Evolutionary conservation across 2,888 invertebrate genomes (phyloP).

Genomic region (Euzophera pinguis): DNA sequence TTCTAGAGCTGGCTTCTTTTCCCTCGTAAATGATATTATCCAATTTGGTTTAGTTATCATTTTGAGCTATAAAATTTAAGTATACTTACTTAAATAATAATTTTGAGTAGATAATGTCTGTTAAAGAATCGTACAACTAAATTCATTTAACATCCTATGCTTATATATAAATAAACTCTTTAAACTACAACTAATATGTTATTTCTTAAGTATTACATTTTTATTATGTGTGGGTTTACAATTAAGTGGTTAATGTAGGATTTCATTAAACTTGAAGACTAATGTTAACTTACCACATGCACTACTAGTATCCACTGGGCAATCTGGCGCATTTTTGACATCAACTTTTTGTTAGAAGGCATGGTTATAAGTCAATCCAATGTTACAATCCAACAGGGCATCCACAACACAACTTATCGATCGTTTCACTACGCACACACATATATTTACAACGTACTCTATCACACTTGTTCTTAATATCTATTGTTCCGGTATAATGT

Average conservation of each 20-base stretch:
- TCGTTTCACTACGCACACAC: conserved; percentile 75
- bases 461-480: conserved; percentile 65
- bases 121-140: too few relatives aligned
- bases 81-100: too few relatives aligned
- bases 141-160: too few relatives aligned
- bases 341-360: conserved; percentile 72
- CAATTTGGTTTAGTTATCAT: too few relatives aligned
- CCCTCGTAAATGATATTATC: too few relatives aligned
- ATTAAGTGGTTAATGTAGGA: not conserved
- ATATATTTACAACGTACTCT: conserved; percentile 65
- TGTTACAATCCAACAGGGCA: conserved; percentile 45
- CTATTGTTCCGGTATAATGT: conserved; percentile 43
- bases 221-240: too few relatives aligned
- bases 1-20: conserved; percentile 26
- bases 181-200: too few relatives aligned
- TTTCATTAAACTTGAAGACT: not conserved
- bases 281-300: conserved; percentile 65
- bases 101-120: too few relatives aligned
- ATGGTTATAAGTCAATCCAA: conserved; percentile 47
- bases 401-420: conserved; percentile 72
- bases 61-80: too few relatives aligned
- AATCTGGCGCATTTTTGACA: conserved; percentile 69
- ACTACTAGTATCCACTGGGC: conserved; percentile 70
- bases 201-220: too few relatives aligned
- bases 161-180: too few relatives aligned